A percentile compares a stretch with the other conserved stretches of the same genome.
Evolutionary conservation across 1,140 invertebrate species (phyloP).

Genomic region (Cydia strobilella): DNA sequence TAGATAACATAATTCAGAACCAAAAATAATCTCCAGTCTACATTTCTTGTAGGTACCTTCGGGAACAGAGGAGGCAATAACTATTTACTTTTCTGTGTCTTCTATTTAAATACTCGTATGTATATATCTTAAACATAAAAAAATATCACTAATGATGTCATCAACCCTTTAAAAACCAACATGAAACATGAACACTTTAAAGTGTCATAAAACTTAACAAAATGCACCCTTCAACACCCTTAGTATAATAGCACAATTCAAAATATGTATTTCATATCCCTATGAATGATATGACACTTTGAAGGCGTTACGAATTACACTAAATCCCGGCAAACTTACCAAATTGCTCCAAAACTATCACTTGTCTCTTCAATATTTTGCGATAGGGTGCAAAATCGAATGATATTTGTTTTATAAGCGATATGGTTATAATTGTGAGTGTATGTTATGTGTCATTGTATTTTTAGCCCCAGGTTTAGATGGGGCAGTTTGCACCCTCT

Average conservation of each 20-base stretch:
- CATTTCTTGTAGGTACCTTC: too few species aligned
- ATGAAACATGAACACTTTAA: slow-evolving; percentile 51
- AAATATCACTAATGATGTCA: background rate
- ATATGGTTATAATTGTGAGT: slow-evolving; percentile 33
- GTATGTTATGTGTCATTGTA: slow-evolving; percentile 70
- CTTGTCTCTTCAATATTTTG: slow-evolving; percentile 16
- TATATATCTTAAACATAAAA: too few species aligned
- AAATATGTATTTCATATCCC: slow-evolving; percentile 76
- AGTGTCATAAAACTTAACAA: slow-evolving; percentile 60
- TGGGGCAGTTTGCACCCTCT: slow-evolving; percentile 73
- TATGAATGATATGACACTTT: slow-evolving; percentile 77
- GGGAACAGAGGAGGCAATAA: too few species aligned
- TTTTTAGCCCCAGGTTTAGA: slow-evolving; percentile 66
- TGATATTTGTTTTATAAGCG: slow-evolving; percentile 23
- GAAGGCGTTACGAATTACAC: slow-evolving; percentile 76
- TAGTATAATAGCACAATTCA: slow-evolving; percentile 67
- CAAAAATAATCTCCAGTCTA: too few species aligned
- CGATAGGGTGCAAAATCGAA: slow-evolving; percentile 40
- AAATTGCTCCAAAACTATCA: background rate
- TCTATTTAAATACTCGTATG: too few species aligned
- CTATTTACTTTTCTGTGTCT: too few species aligned
- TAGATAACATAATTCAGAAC: too few species aligned
- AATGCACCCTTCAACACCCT: slow-evolving; percentile 50
- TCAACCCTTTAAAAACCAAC: slow-evolving; percentile 23
- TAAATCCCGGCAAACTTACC: slow-evolving; percentile 46